phyloP scores from a whole-genome alignment of 2,888 invertebrate genomes.

The Caradrina clavipalpis region DNA sequence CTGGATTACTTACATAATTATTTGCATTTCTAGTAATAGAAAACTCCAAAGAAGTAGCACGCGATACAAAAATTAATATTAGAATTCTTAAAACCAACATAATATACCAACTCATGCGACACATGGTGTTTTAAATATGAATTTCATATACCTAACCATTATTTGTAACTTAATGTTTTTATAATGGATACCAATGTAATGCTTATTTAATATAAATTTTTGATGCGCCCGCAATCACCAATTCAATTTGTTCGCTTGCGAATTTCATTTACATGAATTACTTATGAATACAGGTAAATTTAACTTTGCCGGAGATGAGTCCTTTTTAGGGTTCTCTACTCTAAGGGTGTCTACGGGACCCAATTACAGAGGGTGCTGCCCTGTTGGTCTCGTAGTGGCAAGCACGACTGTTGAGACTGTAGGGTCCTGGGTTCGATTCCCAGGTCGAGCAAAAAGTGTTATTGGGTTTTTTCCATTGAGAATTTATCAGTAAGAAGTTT shows the following conservation, averaged over 20 bases:
- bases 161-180: slow-evolving; percentile 54
- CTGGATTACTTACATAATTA: slow-evolving; percentile 69
- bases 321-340: background rate
- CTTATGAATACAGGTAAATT: slow-evolving; percentile 18
- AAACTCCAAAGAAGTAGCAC: slow-evolving; percentile 43
- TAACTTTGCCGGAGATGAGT: slow-evolving; percentile 2
- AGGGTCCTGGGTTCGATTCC: no score
- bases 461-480: no score
- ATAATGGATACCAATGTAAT: slow-evolving; percentile 48
- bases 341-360: no score
- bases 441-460: no score
- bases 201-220: slow-evolving; percentile 47
- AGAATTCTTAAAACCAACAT: slow-evolving; percentile 55
- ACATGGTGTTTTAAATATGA: slow-evolving; percentile 41
- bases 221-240: slow-evolving; percentile 33
- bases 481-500: no score
- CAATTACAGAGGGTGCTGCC: no score
- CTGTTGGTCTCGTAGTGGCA: no score
- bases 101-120: slow-evolving; percentile 29
- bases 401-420: no score
- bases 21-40: slow-evolving; percentile 64
- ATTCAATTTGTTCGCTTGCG: slow-evolving; percentile 26
- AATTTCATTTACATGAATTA: slow-evolving; percentile 43
- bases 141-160: slow-evolving; percentile 32
- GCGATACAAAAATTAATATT: slow-evolving; percentile 51